Evolutionary conservation across 2,888 invertebrate species (phyloP), one percentile per base, ranked within the genome.

Genomic region (Pandemis heparana): DNA sequence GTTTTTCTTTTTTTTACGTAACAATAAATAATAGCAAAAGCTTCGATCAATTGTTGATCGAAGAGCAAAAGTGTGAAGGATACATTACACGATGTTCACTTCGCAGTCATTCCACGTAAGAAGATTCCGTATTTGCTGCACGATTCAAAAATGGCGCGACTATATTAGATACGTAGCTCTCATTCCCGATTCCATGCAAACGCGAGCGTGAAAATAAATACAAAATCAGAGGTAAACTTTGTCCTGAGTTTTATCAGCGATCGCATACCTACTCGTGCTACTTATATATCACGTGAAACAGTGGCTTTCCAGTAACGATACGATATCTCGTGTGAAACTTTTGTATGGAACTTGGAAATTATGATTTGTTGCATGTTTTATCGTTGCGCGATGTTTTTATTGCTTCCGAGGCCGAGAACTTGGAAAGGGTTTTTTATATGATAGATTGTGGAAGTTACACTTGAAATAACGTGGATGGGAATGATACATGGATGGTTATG

Each of bases 301-400:
- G 41, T 63, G 68, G 63, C 68, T 73, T 72, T 68, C 59, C 73
- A 69, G 72, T 71, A 56, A 46, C 66, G 72, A 72, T 68, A 72
- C 63, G 73, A 69, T 73, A 73, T 73, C 73, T 73, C 68, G 68
- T 59, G 63, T 73, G 41, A 69, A 73, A 73, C 73, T 73, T 73
- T 69, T 68, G 68, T 48, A 68, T 73, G 63, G 53, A 73, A 73
- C 73, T 73, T 69, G 68, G 73, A 69, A 71, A 73, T 73, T 69
- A 73, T 73, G 68, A 73, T 73, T 73, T 73, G 73, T 73, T 64
- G 64, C 68, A 68, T 68, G 73, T 62, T 73, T 73, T 73, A 73
- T 73, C 68, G 73, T n/a, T 51, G 23, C 18, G 12, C 39, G 74
- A 59, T 74, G 65, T 74, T 74, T 73, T 73, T 69, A 73, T 69